Evolutionary conservation across 2,888 invertebrate genomes (phyloP), one percentile per base, ranked within the genome.

Genomic region (Acrocyrtus sp.): DNA sequence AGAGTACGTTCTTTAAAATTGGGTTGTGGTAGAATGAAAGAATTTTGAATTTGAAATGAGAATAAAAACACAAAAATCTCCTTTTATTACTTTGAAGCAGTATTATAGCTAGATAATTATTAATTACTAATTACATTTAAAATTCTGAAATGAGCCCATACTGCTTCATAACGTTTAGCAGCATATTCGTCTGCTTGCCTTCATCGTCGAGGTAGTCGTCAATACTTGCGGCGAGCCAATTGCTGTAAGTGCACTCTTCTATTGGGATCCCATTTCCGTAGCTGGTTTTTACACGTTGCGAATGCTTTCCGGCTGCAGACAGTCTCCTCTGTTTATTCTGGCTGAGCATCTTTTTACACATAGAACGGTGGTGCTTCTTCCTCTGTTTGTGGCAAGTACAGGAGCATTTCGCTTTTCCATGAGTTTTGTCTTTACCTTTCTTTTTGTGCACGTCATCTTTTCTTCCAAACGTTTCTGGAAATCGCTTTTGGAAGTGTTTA

Each of bases 191-290:
- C 48, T 8, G 19, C 3, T 4, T 21, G 2, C 21, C 5, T 12
- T 21, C 21, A 6, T 48, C 48, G 2, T 21, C 48, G 4, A 19
- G 10, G 12, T 48, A 21, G 12, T 48, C 48, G 3, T 48, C 48
- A 10, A 48, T 21, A 19, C 19, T 19, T 3, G 21, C 22, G 2
- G 54, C 54, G 3, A 54, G 21, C 54, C 54, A 54, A 19, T 54
- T 54, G 2, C 12, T 34, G 34, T 26, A 54, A 8, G 54, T 54
- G 39, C n/a, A 26, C 17, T 54, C 54, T 53, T 53, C 54, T 3
- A 54, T 2, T 10, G 34, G 34, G 21, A 54, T 54, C 34, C 54
- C 54, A 12, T 27, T 8, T 6, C 48, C 48, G 21, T 19, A 48
- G 4, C 21, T 21, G 10, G 21, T 19, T 5, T 6, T 19, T 3